phyloP scores from a whole-genome alignment of 2,797 vertebrate genomes.

The Hydrophis major region DNA sequence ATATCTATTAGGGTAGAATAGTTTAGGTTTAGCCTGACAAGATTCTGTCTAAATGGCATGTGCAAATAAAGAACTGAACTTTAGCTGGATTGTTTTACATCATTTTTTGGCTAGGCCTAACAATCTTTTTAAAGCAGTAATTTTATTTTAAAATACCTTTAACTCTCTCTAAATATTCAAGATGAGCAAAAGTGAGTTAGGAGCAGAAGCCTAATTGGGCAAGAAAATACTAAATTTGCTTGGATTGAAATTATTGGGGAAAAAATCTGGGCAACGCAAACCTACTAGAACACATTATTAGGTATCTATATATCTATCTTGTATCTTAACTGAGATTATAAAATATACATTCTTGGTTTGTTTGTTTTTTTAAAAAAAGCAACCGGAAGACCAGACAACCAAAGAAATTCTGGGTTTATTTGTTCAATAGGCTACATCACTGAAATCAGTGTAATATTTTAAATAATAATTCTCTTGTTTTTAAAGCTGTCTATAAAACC shows the following conservation, averaged over 20 bases:
- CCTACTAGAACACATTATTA: neutral
- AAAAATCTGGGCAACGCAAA: neutral
- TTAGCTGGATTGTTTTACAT: neutral
- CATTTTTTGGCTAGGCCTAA: neutral
- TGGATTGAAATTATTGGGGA: neutral
- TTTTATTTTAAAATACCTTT: neutral
- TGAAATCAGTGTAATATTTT: neutral
- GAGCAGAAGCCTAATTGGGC: neutral
- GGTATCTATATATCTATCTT: neutral
- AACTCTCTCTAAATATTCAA: neutral
- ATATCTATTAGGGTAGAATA: neutral
- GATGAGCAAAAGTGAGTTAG: neutral
- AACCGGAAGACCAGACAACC: neutral
- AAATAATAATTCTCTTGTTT: neutral
- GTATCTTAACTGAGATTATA: neutral
- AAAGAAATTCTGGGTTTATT: neutral
- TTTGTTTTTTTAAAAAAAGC: neutral
- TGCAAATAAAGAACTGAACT: neutral
- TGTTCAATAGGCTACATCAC: neutral
- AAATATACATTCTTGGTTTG: neutral
- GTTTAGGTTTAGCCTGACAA: neutral
- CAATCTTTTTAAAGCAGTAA: neutral
- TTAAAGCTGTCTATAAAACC: neutral
- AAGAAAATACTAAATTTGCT: neutral
- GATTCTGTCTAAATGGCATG: neutral